Base-by-base conservation (phyloP, 2,797 vertebrate species). In the Rhinatrema bivittatum region DNA sequence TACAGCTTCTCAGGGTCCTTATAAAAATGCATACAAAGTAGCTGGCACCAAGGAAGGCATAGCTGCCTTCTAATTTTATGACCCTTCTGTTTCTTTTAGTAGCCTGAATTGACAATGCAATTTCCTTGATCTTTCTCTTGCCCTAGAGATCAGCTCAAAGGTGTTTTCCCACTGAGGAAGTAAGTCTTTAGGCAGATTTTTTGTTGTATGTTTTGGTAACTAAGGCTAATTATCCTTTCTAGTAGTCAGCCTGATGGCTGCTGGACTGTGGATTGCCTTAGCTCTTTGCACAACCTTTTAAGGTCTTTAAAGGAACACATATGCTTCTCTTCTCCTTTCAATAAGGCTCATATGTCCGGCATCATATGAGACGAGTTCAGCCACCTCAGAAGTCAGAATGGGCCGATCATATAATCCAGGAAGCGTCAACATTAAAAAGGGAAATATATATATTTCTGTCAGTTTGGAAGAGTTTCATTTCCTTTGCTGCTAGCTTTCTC, bases 21-120 rank as follows among this genome's bases (percentile, higher is more conserved):
- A 57, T 58, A 51, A 72, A 77, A 71, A 68, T 70, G 50, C 52
- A 56, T 25, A 39, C 58, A 68, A 62, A 65, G 44, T 68, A 60
- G 60, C 44, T 57, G 60, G 38, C 65, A 53, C 44, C 48, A 27
- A 32, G 52, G 53, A 56, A 68, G 65, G 62, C 23, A 49, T 54
- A 65, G 62, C 49, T 72, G 55, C 32, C 35, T 46, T 47, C 45
- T 41, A 41, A 55, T 75, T 71, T 25, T 65, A 71, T 49, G 47
- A 47, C 54, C 51, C 53, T 62, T 57, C 53, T 62, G 48, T 52
- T 72, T 74, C 65, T 66, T 74, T 68, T 51, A 50, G 65, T 61
- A 48, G 60, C 44, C 58, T 53, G 35, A 46, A 40, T 38, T 45
- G 36, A 46, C 59, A 50, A 16, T 42, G 20, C 45, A 53, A 77